Base-by-base conservation (phyloP, 2,113 vertebrate species). In the Pluvialis apricaria region DNA sequence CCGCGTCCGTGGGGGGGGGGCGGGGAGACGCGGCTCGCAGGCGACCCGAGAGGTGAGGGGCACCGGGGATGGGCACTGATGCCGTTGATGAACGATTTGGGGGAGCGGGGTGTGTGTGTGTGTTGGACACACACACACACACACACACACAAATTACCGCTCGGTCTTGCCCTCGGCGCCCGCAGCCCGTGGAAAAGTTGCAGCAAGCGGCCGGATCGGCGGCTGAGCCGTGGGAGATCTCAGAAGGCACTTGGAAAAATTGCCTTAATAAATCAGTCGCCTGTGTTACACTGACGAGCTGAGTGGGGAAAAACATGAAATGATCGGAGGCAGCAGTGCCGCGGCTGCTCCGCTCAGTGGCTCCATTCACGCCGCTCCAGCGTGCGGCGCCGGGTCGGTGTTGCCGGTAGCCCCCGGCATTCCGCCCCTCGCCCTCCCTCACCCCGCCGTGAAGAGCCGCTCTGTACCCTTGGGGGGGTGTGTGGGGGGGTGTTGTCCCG, bases 131-230 rank as follows among this genome's bases (percentile, higher is more conserved):
- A 34, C 51, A 32, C 16, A 10, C 31, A 64, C 16, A 10, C 31
- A 64, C 16, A 10, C 31, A 64, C 16, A 10, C 31, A 34, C 51
- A 32, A 21, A 45, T 42, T 22, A 15, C 21, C 5, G 15, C 21
- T 40, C 9, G 32, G 36, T 73, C 45, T 64, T 28, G 71, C 36
- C 68, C 47, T 86, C 51, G 77, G 40, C 36, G 10, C 32, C 70
- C 32, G n/a, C 65, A 65, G 45, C 52, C 36, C 5, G 11, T 31
- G 80, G 73, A 95, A 92, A 97, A 97, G 95, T 96, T 97, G 80
- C 51, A 36, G 77, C 61, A 3, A 66, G 77, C 29, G 65, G 26
- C 29, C n/a, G 75, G 68, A 36, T 58, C 29, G 36, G 49, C 32
- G 31, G 58, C 31, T 14, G 70, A 78, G 57, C 18, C n/a, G 45